Conservation (phyloP, 2,888 invertebrate genomes). For the Cerceris rybyensis region DNA sequence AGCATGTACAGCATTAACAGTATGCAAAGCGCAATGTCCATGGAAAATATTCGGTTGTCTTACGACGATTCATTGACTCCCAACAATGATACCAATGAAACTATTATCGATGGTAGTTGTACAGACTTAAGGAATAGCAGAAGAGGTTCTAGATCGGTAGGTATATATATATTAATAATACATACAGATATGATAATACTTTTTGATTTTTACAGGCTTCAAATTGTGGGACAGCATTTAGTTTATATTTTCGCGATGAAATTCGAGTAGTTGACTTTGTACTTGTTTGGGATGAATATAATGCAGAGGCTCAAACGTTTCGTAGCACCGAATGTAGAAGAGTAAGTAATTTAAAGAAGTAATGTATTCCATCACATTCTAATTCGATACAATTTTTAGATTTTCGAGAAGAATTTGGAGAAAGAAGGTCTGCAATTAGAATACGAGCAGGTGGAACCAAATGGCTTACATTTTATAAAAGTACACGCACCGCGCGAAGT, state of each 20-base stretch:
- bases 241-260: constrained; percentile 87
- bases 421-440: constrained; percentile 90
- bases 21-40: constrained; percentile 47
- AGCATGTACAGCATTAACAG: constrained; percentile 60
- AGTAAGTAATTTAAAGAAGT: constrained; percentile 66
- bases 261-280: constrained; percentile 90
- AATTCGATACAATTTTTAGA: constrained; percentile 62
- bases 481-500: constrained; percentile 93
- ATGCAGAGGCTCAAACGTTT: constrained; percentile 82
- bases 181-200: background rate
- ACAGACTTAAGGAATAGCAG: constrained; percentile 61
- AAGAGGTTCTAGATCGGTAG: constrained; percentile 65
- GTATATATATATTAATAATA: constrained; percentile 4
- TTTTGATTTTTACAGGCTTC: constrained; percentile 55
- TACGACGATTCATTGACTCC: constrained; percentile 60
- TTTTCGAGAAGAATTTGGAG: constrained; percentile 88
- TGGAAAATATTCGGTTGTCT: constrained; percentile 42
- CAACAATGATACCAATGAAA: constrained; percentile 66
- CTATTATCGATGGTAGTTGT: constrained; percentile 68
- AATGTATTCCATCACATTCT: constrained; percentile 9
- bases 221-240: constrained; percentile 63
- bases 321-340: constrained; percentile 68
- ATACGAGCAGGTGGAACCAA: constrained; percentile 85
- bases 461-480: constrained; percentile 92
- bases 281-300: constrained; percentile 88